Evolutionary conservation across 2,888 invertebrate species (phyloP).

Genomic region (Drosophila longiperda): DNA sequence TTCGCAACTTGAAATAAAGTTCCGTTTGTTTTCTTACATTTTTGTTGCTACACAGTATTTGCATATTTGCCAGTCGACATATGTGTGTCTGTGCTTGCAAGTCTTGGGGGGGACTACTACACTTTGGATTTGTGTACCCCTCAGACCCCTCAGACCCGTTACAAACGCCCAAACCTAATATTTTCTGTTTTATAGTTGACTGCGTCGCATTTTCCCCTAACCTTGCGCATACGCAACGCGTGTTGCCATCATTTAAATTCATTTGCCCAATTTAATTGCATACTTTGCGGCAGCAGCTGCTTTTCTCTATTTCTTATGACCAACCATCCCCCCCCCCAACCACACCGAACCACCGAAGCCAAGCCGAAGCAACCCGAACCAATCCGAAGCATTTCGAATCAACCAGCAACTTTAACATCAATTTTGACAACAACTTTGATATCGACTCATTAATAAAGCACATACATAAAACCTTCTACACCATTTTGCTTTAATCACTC

Average conservation of each 20-base stretch:
- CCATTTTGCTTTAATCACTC: slow-evolving; percentile 18
- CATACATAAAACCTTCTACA: slow-evolving; percentile 28
- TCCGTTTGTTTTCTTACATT: slow-evolving; percentile 66
- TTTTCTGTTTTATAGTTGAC: slow-evolving; percentile 38
- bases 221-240: slow-evolving; percentile 54
- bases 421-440: slow-evolving; percentile 24
- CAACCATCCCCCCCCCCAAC: too few species aligned
- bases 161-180: background rate
- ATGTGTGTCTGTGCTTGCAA: slow-evolving; percentile 1
- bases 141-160: background rate
- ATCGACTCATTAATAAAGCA: slow-evolving; percentile 67
- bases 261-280: slow-evolving; percentile 62
- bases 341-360: background rate
- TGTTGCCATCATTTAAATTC: slow-evolving; percentile 57
- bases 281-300: slow-evolving; percentile 57
- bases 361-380: background rate
- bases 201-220: slow-evolving; percentile 14
- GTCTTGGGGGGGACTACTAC: slow-evolving; percentile 6
- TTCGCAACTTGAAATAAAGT: slow-evolving; percentile 61
- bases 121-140: slow-evolving; percentile 11
- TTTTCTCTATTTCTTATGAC: slow-evolving; percentile 36
- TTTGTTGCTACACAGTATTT: slow-evolving; percentile 51
- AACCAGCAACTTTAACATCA: slow-evolving; percentile 31
- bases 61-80: slow-evolving; percentile 48
- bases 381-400: background rate